phyloP scores from a whole-genome alignment of 2,113 vertebrate species.

The Clarias magur region DNA sequence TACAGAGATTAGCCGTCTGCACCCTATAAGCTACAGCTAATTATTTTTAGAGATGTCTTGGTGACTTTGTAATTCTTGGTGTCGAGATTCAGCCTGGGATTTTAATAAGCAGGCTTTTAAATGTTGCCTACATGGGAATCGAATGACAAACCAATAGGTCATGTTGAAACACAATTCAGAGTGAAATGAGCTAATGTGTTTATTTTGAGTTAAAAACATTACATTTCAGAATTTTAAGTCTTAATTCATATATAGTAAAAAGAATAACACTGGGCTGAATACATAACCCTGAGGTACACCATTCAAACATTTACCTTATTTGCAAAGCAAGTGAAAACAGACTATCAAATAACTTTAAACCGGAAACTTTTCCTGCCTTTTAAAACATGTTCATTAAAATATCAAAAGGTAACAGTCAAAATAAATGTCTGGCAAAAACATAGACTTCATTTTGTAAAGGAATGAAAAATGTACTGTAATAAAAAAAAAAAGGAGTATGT shows the following conservation, averaged over 20 bases:
- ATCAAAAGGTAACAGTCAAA: neutral
- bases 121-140: neutral
- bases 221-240: neutral
- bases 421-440: too few species aligned
- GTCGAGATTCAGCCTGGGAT: neutral
- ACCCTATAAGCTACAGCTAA: constrained; percentile 64
- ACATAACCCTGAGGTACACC: neutral
- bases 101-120: neutral
- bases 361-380: neutral
- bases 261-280: neutral
- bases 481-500: neutral
- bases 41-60: constrained; percentile 60
- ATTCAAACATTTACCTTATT: neutral
- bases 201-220: neutral
- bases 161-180: neutral
- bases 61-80: constrained; percentile 66
- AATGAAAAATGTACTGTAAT: neutral
- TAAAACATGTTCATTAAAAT: neutral
- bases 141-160: neutral
- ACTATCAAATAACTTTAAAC: neutral
- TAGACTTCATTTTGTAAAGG: neutral
- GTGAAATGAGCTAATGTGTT: neutral
- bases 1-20: constrained; percentile 62
- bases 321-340: neutral
- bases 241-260: neutral